phyloP scores from a whole-genome alignment of 2,797 vertebrate genomes.

The Leuciscus waleckii region DNA sequence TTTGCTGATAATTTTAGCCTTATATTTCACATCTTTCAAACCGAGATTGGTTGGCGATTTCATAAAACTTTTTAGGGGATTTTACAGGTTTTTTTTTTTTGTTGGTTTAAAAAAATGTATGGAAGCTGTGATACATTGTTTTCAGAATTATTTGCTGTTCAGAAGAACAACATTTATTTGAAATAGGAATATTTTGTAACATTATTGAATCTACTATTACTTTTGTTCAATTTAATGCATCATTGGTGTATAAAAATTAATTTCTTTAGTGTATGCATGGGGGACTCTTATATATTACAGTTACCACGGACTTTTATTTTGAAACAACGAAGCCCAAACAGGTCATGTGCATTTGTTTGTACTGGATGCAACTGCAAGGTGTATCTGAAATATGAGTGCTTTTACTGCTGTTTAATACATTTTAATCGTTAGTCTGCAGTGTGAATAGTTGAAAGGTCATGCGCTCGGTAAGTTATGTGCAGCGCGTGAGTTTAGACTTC shows the following conservation, averaged over 20 bases:
- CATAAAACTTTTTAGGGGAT: background rate
- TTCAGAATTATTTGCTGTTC: background rate
- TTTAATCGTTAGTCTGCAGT: too few species aligned
- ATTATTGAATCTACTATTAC: background rate
- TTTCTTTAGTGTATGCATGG: background rate
- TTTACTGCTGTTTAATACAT: background rate
- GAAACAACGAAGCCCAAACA: background rate
- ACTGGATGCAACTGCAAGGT: background rate
- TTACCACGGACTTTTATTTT: slow-evolving; percentile 4
- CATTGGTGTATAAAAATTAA: background rate
- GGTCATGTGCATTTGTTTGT: slow-evolving; percentile 19
- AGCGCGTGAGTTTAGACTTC: slow-evolving; percentile 91
- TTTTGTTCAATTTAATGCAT: background rate
- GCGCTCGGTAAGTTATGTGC: slow-evolving; percentile 92
- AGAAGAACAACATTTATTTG: background rate
- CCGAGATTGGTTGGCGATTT: background rate
- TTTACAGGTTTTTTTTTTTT: background rate
- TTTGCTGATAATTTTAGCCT: background rate
- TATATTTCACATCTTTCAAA: background rate
- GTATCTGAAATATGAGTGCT: background rate
- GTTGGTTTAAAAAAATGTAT: too few species aligned
- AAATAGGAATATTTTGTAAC: background rate
- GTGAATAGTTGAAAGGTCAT: slow-evolving; percentile 65
- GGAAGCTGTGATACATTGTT: too few species aligned
- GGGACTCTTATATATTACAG: background rate